Conservation (phyloP, 1,140 invertebrate species). For the Scaptomyza graminum region DNA sequence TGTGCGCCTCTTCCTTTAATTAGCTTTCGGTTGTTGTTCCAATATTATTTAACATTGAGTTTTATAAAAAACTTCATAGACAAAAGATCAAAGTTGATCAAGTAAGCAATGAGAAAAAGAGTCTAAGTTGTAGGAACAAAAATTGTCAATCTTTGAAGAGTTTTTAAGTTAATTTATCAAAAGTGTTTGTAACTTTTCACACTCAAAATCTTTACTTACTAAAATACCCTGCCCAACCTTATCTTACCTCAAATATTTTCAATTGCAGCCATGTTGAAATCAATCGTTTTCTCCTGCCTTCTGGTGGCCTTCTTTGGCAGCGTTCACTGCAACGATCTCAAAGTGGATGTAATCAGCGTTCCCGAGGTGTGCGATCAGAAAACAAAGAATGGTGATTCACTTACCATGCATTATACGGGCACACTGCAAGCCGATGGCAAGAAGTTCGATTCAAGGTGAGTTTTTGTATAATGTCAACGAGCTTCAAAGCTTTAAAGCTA, state of each 20-base stretch:
- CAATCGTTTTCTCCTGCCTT: conserved; percentile 78
- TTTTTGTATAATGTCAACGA: conserved; percentile 33
- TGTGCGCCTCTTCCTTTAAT: conserved; percentile 59
- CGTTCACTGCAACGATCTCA: conserved; percentile 86
- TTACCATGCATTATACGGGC: conserved; percentile 97
- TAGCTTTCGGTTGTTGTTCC: conserved; percentile 39
- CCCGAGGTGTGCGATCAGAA: conserved; percentile 92
- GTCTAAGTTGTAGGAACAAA: too few species aligned
- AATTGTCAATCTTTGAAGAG: background rate
- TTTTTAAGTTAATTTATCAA: conserved; percentile 3
- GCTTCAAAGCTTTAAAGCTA: too few species aligned
- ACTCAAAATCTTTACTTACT: too few species aligned
- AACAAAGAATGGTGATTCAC: conserved; percentile 93
- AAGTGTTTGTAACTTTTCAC: too few species aligned
- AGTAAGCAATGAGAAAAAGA: background rate
- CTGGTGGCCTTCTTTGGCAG: conserved; percentile 83
- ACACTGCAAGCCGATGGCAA: conserved; percentile 91
- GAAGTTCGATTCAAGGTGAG: conserved; percentile 97
- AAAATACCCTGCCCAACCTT: too few species aligned
- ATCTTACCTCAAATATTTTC: background rate
- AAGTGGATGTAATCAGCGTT: conserved; percentile 91
- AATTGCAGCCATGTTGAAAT: conserved; percentile 76
- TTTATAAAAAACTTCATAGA: background rate
- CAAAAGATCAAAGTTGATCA: background rate
- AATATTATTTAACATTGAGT: conserved; percentile 29